Evolutionary conservation across 1,140 invertebrate species (phyloP).

Genomic region (Steinernema feltiae): DNA sequence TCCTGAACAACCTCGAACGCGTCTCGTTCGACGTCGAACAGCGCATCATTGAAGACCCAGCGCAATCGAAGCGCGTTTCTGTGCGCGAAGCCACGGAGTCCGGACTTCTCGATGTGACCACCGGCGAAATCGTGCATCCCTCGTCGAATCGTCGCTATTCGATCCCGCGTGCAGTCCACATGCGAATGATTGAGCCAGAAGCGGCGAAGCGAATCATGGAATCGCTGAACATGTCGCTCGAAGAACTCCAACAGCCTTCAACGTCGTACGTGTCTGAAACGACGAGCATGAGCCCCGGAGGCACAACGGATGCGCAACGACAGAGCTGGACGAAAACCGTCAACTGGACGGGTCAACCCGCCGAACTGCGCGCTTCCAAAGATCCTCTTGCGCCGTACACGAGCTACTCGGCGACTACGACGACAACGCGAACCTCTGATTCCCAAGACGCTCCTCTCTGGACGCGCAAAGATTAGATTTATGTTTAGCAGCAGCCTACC

Average conservation of each 20-base stretch:
- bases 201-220: slow-evolving; percentile 44
- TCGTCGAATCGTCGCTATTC: slow-evolving; percentile 46
- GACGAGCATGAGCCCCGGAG: background rate
- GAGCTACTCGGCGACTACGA: slow-evolving; percentile 16
- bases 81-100: slow-evolving; percentile 54
- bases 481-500: background rate
- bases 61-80: slow-evolving; percentile 38
- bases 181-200: slow-evolving; percentile 48
- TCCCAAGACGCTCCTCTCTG: slow-evolving; percentile 28
- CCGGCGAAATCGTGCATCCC: slow-evolving; percentile 49
- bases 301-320: background rate
- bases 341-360: slow-evolving; percentile 42
- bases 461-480: slow-evolving; percentile 23
- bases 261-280: background rate
- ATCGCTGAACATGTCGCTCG: slow-evolving; percentile 38
- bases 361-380: slow-evolving; percentile 35
- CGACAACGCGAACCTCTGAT: slow-evolving; percentile 1
- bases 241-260: slow-evolving; percentile 34
- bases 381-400: slow-evolving; percentile 33
- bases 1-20: slow-evolving; percentile 45
- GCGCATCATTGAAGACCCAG: slow-evolving; percentile 49
- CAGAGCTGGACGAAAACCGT: slow-evolving; percentile 35
- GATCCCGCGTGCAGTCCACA: slow-evolving; percentile 50
- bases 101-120: slow-evolving; percentile 53
- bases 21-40: slow-evolving; percentile 50